Conservation (phyloP, 2,113 vertebrate genomes). For the Otocyon megalotis region DNA sequence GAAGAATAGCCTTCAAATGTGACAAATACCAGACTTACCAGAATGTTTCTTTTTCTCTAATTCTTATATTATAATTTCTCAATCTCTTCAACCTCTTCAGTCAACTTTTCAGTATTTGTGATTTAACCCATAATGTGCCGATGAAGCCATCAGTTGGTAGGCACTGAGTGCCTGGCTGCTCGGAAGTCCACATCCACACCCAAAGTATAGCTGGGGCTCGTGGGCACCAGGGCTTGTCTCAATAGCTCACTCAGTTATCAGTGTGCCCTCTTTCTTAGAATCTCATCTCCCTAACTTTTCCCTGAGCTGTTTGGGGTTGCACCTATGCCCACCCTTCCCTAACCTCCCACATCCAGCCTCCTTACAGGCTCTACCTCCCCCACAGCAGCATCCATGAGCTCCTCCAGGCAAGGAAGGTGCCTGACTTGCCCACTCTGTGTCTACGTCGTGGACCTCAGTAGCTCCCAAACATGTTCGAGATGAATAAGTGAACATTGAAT, state of each 20-base stretch:
- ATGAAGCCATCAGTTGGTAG: too few species aligned
- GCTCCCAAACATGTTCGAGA: neutral
- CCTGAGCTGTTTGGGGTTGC: neutral
- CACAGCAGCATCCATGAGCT: neutral
- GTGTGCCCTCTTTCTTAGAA: neutral
- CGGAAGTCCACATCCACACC: neutral
- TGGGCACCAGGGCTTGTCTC: rapidly evolving
- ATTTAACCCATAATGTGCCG: neutral
- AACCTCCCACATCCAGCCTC: rapidly evolving
- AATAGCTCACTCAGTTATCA: rapidly evolving
- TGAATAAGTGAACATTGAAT: neutral
- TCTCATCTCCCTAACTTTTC: neutral
- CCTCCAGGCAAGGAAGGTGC: neutral
- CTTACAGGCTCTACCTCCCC: neutral
- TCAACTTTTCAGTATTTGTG: neutral
- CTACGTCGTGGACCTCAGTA: neutral
- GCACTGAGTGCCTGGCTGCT: neutral
- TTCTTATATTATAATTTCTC: neutral
- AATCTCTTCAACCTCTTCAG: neutral
- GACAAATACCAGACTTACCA: neutral
- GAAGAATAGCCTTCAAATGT: neutral
- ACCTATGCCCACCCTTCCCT: too few species aligned
- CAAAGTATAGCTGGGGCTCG: neutral
- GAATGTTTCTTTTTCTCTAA: neutral
- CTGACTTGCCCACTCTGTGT: neutral